Percentiles rank a stretch among this genome's conserved stretches.
These are phyloP conservation scores for Raja brachyura DNA, from an alignment of 2,113 vertebrate genomes.

Conservation along the genomic window DNA sequence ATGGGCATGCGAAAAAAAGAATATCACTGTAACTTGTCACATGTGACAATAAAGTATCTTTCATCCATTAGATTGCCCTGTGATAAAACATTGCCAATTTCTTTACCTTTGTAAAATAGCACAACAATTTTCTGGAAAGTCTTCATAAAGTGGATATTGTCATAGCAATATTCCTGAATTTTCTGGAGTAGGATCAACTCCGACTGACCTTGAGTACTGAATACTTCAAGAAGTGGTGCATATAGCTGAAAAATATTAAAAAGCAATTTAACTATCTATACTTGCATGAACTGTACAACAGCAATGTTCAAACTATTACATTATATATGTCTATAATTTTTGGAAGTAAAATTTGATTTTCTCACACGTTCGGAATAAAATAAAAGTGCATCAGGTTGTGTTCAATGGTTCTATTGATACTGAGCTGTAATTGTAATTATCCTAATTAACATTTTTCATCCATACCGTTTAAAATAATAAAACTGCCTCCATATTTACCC, in stretches of 20 bases:
- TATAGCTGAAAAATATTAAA: constrained; percentile 63
- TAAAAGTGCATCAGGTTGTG: not conserved
- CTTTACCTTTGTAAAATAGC: constrained; percentile 84
- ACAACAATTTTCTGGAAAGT: constrained; percentile 92
- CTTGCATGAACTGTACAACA: not conserved
- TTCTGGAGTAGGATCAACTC: constrained; percentile 80
- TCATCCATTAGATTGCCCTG: not conserved
- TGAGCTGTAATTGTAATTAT: not conserved
- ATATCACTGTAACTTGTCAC: too few species aligned
- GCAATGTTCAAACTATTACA: not conserved
- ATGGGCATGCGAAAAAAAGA: too few species aligned
- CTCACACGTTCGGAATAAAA: not conserved
- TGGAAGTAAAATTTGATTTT: not conserved
- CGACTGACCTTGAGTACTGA: constrained; percentile 84
- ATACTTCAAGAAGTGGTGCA: constrained; percentile 77
- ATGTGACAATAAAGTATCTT: too few species aligned
- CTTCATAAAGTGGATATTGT: constrained; percentile 94
- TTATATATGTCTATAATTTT: not conserved
- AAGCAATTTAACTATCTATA: not conserved
- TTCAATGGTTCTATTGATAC: not conserved
- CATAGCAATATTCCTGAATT: constrained; percentile 86
- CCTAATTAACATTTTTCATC: not conserved
- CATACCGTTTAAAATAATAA: not conserved
- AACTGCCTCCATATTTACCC: not conserved
- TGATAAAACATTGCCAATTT: not conserved